phyloP scores from a whole-genome alignment of 2,113 vertebrate species.

The Miniopterus natalensis region DNA sequence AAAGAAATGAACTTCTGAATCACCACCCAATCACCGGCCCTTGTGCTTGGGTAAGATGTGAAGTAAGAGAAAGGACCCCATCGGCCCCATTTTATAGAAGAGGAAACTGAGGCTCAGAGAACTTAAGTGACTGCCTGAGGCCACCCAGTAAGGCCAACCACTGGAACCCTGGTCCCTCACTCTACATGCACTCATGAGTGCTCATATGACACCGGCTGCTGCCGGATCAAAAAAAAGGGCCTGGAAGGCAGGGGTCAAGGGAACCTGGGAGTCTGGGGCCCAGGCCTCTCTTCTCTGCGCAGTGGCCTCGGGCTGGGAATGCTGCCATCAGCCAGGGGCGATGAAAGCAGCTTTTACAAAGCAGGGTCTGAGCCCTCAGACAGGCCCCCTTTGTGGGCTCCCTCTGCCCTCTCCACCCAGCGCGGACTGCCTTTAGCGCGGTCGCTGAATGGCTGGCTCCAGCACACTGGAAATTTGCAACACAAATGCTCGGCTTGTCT shows the following conservation, averaged over 20 bases:
- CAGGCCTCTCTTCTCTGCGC: background rate
- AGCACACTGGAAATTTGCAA: constrained; percentile 75
- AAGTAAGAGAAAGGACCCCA: background rate
- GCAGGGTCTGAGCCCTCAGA: constrained; percentile 63
- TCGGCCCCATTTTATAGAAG: background rate
- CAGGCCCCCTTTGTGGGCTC: constrained; percentile 68
- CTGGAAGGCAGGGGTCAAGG: background rate
- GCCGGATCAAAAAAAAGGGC: background rate
- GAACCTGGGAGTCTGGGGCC: constrained; percentile 20
- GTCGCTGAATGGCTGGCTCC: constrained; percentile 68
- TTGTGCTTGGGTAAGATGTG: background rate
- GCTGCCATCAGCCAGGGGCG: background rate
- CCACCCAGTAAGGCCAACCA: background rate
- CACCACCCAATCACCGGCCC: background rate
- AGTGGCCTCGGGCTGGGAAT: constrained; percentile 43
- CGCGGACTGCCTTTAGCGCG: background rate
- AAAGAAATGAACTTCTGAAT: background rate
- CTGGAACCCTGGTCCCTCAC: background rate
- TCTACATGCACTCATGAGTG: background rate
- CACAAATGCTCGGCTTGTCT: constrained; percentile 58
- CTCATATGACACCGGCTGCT: background rate
- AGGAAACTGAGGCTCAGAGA: constrained; percentile 7
- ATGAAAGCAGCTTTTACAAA: constrained; percentile 76
- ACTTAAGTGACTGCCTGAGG: background rate
- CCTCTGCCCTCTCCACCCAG: background rate